Conservation (phyloP, 2,113 vertebrate species). For the Ctenodactylus gundi region DNA sequence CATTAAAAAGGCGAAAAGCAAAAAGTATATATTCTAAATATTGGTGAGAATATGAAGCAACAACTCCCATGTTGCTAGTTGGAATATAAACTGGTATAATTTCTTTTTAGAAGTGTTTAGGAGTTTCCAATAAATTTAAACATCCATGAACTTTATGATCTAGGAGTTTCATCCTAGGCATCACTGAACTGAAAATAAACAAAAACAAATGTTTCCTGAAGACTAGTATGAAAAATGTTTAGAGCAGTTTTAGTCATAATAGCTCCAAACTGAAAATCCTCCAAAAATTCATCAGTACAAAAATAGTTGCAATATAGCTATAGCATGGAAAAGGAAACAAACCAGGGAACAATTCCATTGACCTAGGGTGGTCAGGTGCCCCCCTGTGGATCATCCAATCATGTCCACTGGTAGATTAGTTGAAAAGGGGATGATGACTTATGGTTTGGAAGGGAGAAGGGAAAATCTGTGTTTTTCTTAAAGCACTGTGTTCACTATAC, state of each 20-base stretch:
- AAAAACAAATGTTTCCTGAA: background rate
- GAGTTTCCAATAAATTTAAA: background rate
- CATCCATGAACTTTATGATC: background rate
- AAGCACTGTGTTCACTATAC: background rate
- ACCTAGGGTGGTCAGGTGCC: background rate
- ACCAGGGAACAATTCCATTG: background rate
- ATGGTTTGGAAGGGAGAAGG: background rate
- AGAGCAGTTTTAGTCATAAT: background rate
- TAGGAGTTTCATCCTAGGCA: background rate
- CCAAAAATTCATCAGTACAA: background rate
- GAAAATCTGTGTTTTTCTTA: background rate
- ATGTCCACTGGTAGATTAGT: background rate
- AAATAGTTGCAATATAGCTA: no score
- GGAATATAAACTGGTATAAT: background rate
- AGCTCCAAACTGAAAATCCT: background rate
- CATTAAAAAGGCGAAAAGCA: slow-evolving; percentile 2
- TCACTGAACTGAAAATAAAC: background rate
- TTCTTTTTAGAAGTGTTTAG: background rate
- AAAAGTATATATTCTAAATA: background rate
- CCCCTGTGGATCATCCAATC: background rate
- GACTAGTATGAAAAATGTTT: background rate
- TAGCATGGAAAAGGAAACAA: background rate
- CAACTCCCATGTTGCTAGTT: background rate
- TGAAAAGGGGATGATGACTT: background rate
- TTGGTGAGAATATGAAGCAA: background rate